Percentiles rank a stretch among this genome's conserved stretches.
Evolutionary conservation across 2,797 vertebrate species (phyloP).

Genomic region (Coccyzus lansbergi): DNA sequence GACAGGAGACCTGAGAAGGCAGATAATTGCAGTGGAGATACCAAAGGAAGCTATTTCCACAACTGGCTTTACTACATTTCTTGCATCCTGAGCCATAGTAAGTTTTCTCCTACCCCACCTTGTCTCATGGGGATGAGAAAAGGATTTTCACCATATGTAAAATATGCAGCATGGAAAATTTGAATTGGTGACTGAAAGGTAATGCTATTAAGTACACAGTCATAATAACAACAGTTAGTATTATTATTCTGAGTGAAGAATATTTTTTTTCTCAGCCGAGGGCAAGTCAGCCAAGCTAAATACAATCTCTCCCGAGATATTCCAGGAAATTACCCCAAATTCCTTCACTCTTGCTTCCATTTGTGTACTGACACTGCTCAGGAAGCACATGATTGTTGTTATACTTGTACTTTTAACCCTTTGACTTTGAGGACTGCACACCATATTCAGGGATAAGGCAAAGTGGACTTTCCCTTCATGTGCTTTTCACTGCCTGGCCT

Average conservation of each 20-base stretch:
- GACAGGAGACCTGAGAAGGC: not conserved
- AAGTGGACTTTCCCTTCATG: not conserved
- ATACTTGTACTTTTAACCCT: not conserved
- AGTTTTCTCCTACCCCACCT: not conserved
- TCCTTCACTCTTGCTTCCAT: not conserved
- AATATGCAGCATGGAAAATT: not conserved
- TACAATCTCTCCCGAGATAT: constrained; percentile 3
- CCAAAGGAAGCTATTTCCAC: not conserved
- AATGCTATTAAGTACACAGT: not conserved
- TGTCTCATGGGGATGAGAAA: not conserved
- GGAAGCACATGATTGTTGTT: not conserved
- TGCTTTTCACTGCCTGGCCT: not conserved
- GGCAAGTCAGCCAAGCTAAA: not conserved
- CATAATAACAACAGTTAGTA: constrained; percentile 44
- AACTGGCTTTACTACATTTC: not conserved
- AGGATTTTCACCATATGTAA: not conserved
- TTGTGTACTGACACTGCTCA: not conserved
- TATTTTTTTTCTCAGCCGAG: constrained; percentile 7
- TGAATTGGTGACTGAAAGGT: not conserved
- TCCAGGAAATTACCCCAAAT: constrained; percentile 14
- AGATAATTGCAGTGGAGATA: not conserved
- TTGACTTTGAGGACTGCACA: not conserved
- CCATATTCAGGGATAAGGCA: not conserved
- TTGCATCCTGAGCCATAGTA: not conserved
- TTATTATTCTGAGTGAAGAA: constrained; percentile 39